Conservation (phyloP, 2,888 invertebrate genomes). For the Ormia ochracea region DNA sequence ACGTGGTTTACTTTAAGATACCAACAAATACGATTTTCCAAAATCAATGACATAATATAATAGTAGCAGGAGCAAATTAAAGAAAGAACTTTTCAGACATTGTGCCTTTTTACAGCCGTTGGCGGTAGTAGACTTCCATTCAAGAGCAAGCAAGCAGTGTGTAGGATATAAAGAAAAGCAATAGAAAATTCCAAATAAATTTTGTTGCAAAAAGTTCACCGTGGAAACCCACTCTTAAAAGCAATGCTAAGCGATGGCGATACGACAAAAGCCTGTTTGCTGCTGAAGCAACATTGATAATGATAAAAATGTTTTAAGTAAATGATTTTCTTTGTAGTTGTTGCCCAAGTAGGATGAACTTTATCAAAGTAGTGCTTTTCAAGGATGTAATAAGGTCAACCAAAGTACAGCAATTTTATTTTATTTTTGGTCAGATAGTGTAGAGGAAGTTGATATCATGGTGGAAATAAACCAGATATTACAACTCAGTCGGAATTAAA, state of each 20-base stretch:
- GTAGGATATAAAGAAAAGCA: not conserved
- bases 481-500: constrained; percentile 18
- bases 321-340: not conserved
- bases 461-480: not conserved
- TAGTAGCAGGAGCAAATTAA: not conserved
- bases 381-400: constrained; percentile 46
- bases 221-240: not conserved
- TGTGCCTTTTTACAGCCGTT: not conserved
- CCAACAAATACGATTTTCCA: not conserved
- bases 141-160: not conserved
- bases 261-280: not conserved
- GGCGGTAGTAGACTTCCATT: not conserved
- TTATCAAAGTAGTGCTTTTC: not conserved
- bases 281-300: not conserved
- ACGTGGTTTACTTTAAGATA: not conserved
- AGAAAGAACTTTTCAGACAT: not conserved
- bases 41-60: not conserved
- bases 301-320: not conserved
- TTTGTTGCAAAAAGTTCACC: constrained; percentile 1
- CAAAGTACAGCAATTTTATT: not conserved
- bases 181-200: constrained; percentile 34
- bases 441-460: not conserved
- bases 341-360: not conserved
- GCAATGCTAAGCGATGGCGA: not conserved
- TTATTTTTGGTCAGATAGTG: not conserved